phyloP scores from a whole-genome alignment of 2,888 invertebrate genomes.

The Pterostichus niger region DNA sequence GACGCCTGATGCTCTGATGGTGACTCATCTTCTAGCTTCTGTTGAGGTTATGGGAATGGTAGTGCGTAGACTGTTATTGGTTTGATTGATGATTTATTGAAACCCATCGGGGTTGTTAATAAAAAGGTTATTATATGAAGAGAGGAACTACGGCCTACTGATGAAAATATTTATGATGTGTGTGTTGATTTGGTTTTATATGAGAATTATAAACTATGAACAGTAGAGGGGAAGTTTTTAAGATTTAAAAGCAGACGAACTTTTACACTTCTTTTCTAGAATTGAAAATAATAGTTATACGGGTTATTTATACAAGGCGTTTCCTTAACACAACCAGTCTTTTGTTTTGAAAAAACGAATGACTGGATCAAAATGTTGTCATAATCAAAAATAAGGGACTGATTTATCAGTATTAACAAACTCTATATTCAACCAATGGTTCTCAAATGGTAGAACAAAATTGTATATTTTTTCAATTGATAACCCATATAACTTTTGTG shows the following conservation, averaged over 20 bases:
- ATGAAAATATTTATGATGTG: conserved; percentile 37
- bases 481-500: too few relatives aligned
- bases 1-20: neutral
- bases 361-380: too few relatives aligned
- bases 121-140: conserved; percentile 23
- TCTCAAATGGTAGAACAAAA: too few relatives aligned
- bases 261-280: neutral
- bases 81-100: conserved; percentile 30
- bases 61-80: conserved; percentile 12
- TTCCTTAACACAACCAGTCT: too few relatives aligned
- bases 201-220: conserved; percentile 25
- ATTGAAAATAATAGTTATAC: too few relatives aligned
- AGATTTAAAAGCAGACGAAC: neutral
- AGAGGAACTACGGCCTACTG: neutral
- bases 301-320: too few relatives aligned
- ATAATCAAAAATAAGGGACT: too few relatives aligned
- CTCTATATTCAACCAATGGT: too few relatives aligned
- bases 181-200: conserved; percentile 29
- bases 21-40: conserved; percentile 21
- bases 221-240: neutral
- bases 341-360: too few relatives aligned
- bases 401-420: too few relatives aligned
- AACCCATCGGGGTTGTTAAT: conserved; percentile 37
- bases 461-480: too few relatives aligned
- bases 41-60: conserved; percentile 27